These are phyloP conservation scores for Polypterus bichir DNA, from an alignment of 2,113 vertebrate genomes.

Conservation along the genomic window DNA sequence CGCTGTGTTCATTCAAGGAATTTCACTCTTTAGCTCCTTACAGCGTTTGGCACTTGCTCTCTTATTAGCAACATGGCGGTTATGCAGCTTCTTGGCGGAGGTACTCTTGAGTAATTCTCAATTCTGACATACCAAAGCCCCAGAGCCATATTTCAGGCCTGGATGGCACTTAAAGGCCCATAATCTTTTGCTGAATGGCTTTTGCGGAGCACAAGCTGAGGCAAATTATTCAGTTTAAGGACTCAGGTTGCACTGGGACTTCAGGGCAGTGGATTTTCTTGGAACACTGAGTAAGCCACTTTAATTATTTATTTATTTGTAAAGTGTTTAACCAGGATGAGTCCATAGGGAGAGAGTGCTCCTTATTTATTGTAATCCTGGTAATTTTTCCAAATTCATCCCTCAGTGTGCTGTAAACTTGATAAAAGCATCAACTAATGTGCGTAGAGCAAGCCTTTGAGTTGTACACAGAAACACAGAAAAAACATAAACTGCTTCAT, in stretches of 20 bases:
- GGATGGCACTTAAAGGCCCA: slow-evolving; percentile 72
- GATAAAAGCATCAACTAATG: too few relatives aligned
- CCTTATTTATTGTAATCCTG: slow-evolving; percentile 11
- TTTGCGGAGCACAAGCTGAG: slow-evolving; percentile 54
- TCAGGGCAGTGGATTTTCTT: slow-evolving; percentile 42
- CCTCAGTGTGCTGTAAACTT: not conserved
- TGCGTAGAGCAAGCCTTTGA: too few relatives aligned
- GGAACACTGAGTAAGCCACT: slow-evolving; percentile 33
- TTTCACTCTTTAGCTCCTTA: too few relatives aligned
- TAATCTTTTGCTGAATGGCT: slow-evolving; percentile 68
- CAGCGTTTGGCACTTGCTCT: slow-evolving; percentile 3
- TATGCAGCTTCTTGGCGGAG: slow-evolving; percentile 33
- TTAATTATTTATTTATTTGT: slow-evolving; percentile 83
- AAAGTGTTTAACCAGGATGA: slow-evolving; percentile 66
- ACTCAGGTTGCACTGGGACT: slow-evolving; percentile 69
- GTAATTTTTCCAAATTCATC: not conserved
- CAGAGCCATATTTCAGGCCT: slow-evolving; percentile 69
- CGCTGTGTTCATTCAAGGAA: too few relatives aligned
- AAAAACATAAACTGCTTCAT: too few relatives aligned
- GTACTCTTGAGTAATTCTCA: slow-evolving; percentile 43
- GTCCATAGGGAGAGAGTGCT: slow-evolving; percentile 42
- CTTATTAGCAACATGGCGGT: slow-evolving; percentile 22
- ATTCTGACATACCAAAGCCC: slow-evolving; percentile 45
- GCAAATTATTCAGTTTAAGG: slow-evolving; percentile 75
- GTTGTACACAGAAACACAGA: too few relatives aligned